Evolutionary conservation across 64 coral and sea anemone genomes (phyloP).

Genomic region (Astreopora myriophthalma): DNA sequence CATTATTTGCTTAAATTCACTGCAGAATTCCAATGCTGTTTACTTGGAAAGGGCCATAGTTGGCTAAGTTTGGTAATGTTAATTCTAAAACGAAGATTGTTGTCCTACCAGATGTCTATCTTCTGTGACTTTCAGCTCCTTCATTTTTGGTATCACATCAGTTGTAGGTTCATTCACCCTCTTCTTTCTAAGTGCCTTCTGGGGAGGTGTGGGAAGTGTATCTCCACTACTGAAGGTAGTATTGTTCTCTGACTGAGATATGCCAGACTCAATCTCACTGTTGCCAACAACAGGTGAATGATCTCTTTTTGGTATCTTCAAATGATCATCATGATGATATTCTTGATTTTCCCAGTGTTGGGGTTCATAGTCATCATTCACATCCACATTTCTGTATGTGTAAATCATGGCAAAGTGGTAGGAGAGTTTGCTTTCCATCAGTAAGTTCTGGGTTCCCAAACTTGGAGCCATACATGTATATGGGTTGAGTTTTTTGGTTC

Average conservation of each 20-base stretch:
- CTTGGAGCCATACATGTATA: too few relatives aligned
- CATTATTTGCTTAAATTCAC: too few relatives aligned
- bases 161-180: constrained; percentile 11
- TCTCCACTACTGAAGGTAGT: constrained; percentile 8
- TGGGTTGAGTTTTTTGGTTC: too few relatives aligned
- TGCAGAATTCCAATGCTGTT: too few relatives aligned
- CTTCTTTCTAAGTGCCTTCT: neutral
- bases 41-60: neutral
- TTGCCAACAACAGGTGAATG: constrained; percentile 57
- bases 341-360: neutral
- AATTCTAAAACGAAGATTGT: neutral
- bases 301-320: constrained; percentile 65
- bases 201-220: neutral
- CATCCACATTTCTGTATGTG: constrained; percentile 25
- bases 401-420: too few relatives aligned
- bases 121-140: constrained; percentile 30
- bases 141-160: neutral
- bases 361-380: constrained; percentile 52
- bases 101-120: constrained; percentile 49
- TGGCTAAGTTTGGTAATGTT: neutral
- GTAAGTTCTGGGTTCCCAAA: too few relatives aligned
- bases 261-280: constrained; percentile 32
- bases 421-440: too few relatives aligned
- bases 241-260: constrained; percentile 22
- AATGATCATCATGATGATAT: constrained; percentile 1